These are phyloP conservation scores for Liasis olivaceus DNA, from an alignment of 2,797 vertebrate species.

Conservation along the genomic window DNA sequence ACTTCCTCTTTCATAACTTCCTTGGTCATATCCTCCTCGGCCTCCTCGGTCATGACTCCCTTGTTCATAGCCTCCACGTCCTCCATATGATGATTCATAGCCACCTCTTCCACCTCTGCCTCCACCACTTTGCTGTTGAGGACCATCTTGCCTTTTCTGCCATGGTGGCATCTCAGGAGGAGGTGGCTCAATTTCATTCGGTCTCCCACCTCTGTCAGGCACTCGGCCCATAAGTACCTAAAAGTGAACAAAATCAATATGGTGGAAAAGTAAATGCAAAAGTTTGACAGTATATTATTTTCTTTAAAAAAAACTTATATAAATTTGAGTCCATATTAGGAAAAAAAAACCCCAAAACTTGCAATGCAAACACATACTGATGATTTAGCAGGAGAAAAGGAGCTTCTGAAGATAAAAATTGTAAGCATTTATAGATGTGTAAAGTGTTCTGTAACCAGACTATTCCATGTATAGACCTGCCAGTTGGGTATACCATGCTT, in stretches of 20 bases:
- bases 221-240: constrained; percentile 97
- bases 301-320: neutral
- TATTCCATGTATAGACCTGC: neutral
- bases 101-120: constrained; percentile 79
- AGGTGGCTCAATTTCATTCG: constrained; percentile 94
- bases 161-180: constrained; percentile 98
- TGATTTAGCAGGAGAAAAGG: neutral
- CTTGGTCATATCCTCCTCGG: constrained; percentile 64
- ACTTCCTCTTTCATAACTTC: constrained; percentile 76
- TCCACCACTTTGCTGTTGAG: constrained; percentile 80
- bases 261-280: neutral
- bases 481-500: neutral
- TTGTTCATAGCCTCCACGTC: constrained; percentile 76
- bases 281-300: neutral
- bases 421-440: neutral
- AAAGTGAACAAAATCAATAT: constrained; percentile 29
- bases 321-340: constrained; percentile 5
- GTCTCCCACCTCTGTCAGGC: constrained; percentile 94
- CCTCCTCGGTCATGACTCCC: constrained; percentile 66
- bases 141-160: constrained; percentile 94
- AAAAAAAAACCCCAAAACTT: neutral
- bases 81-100: constrained; percentile 79
- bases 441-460: neutral
- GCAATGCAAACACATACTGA: neutral
- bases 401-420: neutral